Evolutionary conservation across 2,797 vertebrate genomes (phyloP), one percentile per base, ranked within the genome.

Genomic region (Capromys pilorides): DNA sequence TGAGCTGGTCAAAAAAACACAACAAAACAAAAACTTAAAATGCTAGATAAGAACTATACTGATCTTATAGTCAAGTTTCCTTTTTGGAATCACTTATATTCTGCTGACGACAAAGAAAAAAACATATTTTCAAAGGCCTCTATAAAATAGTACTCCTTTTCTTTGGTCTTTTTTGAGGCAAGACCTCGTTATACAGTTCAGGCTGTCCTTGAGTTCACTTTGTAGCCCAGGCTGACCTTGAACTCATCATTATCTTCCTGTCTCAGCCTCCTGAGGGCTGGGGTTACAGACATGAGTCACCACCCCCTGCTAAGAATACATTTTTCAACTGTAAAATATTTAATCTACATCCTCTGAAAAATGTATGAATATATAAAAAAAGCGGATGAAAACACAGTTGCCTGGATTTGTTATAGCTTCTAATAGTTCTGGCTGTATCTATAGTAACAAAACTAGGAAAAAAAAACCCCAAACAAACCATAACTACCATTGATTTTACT

Each of bases 401-500:
- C 21, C 31, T 33, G 26, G 57, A 9, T 83, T 69, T 88, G 26
- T 28, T 19, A 41, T 79, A 77, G 66, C 13, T 57, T 54, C 10
- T 66, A 86, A 66, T 0, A 90, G 61, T 9, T 45, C 36, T 21
- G 66, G 10, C 33, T 77, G 39, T 71, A 16, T 4, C 14, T 41
- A 22, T 3, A 80, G 0, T 26, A 87, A 84, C 18, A 91, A 81
- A 86, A 69, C 19, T n/a, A 91, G 41, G 9, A 90, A 82, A 78
- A 86, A 73, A 18, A 57, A 57, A 45, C 4, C 45, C 4, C 45
- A 45, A 57, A 16, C 2, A 18, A 54, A 54, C 2, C 11, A 83
- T 49, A 83, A 79, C 80, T 26, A n/a, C n/a, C 62, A 75, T 49
- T 91, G 67, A 89, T 57, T 91, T 96, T 96, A 97, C 98, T 98